Percentiles rank a stretch among this genome's conserved stretches.
Conservation (phyloP, 2,888 invertebrate species). For the Drosophila parthenogenetica region DNA sequence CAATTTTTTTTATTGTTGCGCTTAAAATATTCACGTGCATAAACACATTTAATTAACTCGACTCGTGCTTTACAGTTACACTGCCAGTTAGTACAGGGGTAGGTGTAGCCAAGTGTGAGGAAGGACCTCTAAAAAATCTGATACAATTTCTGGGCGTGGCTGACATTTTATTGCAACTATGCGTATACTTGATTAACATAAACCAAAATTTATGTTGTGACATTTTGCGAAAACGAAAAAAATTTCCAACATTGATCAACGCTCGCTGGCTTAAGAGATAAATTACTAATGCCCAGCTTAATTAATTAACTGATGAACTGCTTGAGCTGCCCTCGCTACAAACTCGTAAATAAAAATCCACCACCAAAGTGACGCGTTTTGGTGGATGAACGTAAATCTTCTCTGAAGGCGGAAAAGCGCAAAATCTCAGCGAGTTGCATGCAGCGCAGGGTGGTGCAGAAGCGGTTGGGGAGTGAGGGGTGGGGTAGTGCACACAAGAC, state of each 20-base stretch:
- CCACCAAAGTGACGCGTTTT: conserved; percentile 49
- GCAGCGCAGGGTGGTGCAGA: conserved; percentile 2
- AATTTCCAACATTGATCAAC: not conserved
- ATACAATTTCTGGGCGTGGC: conserved; percentile 40
- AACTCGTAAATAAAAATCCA: conserved; percentile 46
- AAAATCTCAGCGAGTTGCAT: conserved; percentile 66
- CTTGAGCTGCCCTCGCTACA: conserved; percentile 14
- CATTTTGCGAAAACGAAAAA: conserved; percentile 8
- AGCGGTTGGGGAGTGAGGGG: not conserved
- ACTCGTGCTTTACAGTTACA: conserved; percentile 10
- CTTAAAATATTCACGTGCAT: conserved; percentile 81
- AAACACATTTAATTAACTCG: conserved; percentile 82
- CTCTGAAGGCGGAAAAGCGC: conserved; percentile 64
- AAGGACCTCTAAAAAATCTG: conserved; percentile 48
- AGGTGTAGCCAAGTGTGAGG: not conserved
- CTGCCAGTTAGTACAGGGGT: conserved; percentile 1
- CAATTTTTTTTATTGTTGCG: conserved; percentile 71
- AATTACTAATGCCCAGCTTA: not conserved
- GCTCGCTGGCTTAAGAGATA: not conserved
- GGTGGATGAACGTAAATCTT: conserved; percentile 77
- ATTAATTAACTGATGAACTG: not conserved
- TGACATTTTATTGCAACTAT: conserved; percentile 67
- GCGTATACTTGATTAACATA: conserved; percentile 50
- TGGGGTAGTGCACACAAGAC: conserved; percentile 24
- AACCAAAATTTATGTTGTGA: conserved; percentile 40